phyloP scores from a whole-genome alignment of 2,113 vertebrate species.

The Circaetus cinerascens region DNA sequence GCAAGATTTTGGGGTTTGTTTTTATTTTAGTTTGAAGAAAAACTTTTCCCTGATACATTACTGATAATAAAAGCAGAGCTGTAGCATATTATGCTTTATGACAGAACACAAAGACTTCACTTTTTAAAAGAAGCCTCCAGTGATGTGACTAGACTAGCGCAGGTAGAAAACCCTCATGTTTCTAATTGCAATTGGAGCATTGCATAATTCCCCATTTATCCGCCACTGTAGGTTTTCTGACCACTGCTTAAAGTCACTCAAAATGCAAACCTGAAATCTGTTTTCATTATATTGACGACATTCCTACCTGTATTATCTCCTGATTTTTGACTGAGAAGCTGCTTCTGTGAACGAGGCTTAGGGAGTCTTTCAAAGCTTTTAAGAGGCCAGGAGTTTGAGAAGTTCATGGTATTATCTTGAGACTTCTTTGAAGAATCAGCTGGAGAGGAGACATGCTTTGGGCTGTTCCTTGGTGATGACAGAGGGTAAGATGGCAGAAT shows the following conservation, averaged over 20 bases:
- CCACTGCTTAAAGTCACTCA: too few relatives aligned
- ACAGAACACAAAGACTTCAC: not conserved
- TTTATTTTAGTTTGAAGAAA: not conserved
- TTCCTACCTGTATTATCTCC: slow-evolving; percentile 65
- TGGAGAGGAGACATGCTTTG: slow-evolving; percentile 69
- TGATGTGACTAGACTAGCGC: not conserved
- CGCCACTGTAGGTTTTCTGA: not conserved
- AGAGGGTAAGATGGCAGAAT: slow-evolving; percentile 85
- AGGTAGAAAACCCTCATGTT: not conserved
- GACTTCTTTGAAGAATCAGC: slow-evolving; percentile 55
- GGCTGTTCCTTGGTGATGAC: slow-evolving; percentile 73
- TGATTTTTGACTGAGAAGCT: slow-evolving; percentile 11
- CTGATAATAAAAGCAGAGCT: not conserved
- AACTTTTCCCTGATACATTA: not conserved
- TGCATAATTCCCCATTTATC: not conserved
- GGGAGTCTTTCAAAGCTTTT: slow-evolving; percentile 74
- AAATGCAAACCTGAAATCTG: fast-evolving
- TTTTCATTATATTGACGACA: fast-evolving
- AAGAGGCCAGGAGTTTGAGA: slow-evolving; percentile 91
- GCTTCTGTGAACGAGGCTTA: slow-evolving; percentile 70
- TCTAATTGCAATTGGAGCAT: fast-evolving
- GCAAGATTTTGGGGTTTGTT: not conserved
- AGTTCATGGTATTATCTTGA: slow-evolving; percentile 70
- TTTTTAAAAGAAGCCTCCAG: not conserved
- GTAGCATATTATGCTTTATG: not conserved